phyloP scores from a whole-genome alignment of 2,797 vertebrate genomes.

The Avahi laniger region DNA sequence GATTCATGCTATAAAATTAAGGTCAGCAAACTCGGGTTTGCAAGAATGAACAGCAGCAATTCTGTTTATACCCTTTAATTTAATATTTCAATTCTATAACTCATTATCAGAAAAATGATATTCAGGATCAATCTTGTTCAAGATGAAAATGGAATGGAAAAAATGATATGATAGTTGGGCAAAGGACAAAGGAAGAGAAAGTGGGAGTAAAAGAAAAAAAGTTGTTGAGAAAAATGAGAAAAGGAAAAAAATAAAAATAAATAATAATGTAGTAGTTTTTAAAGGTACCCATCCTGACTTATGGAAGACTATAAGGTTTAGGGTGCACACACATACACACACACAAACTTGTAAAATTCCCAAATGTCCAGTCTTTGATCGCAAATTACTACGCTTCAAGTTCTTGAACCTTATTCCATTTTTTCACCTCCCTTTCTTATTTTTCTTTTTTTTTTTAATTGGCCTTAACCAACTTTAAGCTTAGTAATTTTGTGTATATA shows the following conservation, averaged over 20 bases:
- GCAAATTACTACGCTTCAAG: not conserved
- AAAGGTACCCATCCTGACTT: not conserved
- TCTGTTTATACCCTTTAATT: not conserved
- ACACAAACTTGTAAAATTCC: not conserved
- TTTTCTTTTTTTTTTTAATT: not conserved
- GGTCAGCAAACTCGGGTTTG: conserved; percentile 56
- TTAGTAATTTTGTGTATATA: not conserved
- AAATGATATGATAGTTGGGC: not conserved
- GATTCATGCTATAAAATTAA: conserved; percentile 51
- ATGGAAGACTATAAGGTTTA: not conserved
- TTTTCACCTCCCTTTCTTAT: not conserved
- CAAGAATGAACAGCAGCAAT: not conserved
- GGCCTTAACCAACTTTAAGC: not conserved
- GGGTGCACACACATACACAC: not conserved
- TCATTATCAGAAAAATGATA: conserved; percentile 2
- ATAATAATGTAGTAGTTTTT: not conserved
- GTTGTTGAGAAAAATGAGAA: not conserved
- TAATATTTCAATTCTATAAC: not conserved
- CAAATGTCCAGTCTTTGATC: not conserved
- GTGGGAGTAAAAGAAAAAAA: not conserved
- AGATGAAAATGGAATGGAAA: not conserved
- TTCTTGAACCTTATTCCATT: not conserved
- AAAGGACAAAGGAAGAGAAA: not conserved
- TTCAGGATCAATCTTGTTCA: not conserved
- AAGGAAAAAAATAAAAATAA: not conserved